These are phyloP conservation scores for Pristionchus pacificus DNA, from an alignment of 1,140 invertebrate genomes.

Conservation along the genomic window DNA sequence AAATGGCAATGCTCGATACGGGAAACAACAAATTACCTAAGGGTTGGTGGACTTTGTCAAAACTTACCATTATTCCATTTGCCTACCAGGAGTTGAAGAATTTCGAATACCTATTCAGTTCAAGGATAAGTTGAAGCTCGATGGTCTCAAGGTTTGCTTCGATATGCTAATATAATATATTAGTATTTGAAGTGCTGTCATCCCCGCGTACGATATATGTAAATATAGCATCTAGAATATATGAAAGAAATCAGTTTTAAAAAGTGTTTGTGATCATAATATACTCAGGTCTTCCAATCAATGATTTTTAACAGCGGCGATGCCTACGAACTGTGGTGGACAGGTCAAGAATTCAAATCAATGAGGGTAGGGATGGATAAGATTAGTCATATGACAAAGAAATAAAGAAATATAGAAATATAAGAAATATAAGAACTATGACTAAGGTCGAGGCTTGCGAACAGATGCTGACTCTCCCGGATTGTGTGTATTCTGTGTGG, in stretches of 20 bases:
- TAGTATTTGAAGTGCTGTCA: too few relatives aligned
- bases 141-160: constrained; percentile 57
- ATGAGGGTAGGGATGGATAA: not conserved
- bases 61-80: too few relatives aligned
- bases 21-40: constrained; percentile 48
- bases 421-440: too few relatives aligned
- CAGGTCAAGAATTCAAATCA: constrained; percentile 53
- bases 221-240: too few relatives aligned
- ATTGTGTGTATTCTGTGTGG: not conserved
- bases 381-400: constrained; percentile 39
- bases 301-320: constrained; percentile 55
- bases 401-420: too few relatives aligned
- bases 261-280: not conserved
- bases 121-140: constrained; percentile 49
- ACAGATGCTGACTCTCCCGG: constrained; percentile 45
- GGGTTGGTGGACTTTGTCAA: too few relatives aligned
- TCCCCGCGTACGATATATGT: too few relatives aligned
- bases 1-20: constrained; percentile 55
- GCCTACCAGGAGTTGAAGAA: constrained; percentile 39
- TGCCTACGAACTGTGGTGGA: constrained; percentile 56
- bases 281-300: constrained; percentile 53
- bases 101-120: constrained; percentile 51
- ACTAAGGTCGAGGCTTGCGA: constrained; percentile 47
- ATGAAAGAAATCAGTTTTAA: not conserved
- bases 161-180: not conserved